Conservation (phyloP, 1,140 invertebrate genomes). For the Apis mellifera region DNA sequence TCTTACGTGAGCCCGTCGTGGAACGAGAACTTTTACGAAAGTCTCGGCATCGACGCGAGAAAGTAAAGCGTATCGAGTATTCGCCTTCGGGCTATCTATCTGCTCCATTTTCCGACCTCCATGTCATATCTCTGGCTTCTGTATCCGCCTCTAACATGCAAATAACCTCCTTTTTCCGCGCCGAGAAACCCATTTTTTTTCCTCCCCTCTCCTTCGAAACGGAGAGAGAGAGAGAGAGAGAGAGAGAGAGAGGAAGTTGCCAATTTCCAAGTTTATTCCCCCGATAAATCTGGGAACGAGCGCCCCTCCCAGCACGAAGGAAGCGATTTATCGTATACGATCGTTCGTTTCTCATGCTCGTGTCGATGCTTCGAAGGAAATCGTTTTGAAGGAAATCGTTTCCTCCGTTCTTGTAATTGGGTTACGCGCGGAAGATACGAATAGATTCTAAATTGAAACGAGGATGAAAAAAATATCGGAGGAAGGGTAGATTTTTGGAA, state of each 20-base stretch:
- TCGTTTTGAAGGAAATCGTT: not conserved
- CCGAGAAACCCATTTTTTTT: too few species aligned
- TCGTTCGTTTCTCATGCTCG: constrained; percentile 5
- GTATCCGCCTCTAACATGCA: constrained; percentile 20
- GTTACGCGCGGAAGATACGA: too few species aligned
- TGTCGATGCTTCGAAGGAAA: not conserved
- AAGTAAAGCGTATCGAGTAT: constrained; percentile 61
- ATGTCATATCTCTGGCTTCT: constrained; percentile 14
- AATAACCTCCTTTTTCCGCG: constrained; percentile 25
- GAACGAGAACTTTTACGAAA: constrained; percentile 65
- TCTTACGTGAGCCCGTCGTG: constrained; percentile 61
- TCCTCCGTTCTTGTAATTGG: not conserved
- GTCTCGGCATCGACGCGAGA: constrained; percentile 56
- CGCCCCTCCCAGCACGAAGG: not conserved
- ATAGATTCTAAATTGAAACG: not conserved
- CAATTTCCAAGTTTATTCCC: constrained; percentile 5
- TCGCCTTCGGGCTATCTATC: constrained; percentile 51
- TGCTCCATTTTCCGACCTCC: constrained; percentile 62
- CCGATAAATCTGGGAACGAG: constrained; percentile 8
- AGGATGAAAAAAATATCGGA: too few species aligned
- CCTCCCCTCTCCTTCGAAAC: too few species aligned
- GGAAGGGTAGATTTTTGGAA: too few species aligned
- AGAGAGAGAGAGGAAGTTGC: not conserved
- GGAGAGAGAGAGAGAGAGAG: not conserved
- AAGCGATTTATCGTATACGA: constrained; percentile 16